Percentiles rank a stretch among this genome's conserved stretches.
Conservation (phyloP, 2,888 invertebrate genomes). For the Eupithecia subfuscata region DNA sequence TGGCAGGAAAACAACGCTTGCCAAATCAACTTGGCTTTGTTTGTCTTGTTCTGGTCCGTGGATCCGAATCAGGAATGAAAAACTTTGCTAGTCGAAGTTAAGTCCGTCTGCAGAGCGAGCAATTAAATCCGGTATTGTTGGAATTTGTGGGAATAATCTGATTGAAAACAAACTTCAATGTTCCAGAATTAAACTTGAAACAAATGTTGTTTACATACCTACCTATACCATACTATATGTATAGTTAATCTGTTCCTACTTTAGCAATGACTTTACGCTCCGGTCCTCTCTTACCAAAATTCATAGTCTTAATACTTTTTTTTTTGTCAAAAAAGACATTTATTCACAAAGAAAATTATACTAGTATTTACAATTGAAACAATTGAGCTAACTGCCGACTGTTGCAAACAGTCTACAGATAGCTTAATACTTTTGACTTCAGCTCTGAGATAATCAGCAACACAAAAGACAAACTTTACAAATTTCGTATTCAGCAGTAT, state of each 20-base stretch:
- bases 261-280: background rate
- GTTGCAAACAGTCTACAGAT: too few species aligned
- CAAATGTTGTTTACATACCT: background rate
- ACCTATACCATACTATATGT: background rate
- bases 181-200: background rate
- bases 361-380: too few species aligned
- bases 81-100: conserved; percentile 28
- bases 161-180: conserved; percentile 7
- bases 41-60: conserved; percentile 39
- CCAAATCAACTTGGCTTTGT: conserved; percentile 43
- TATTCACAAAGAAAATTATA: too few species aligned
- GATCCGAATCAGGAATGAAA: conserved; percentile 39
- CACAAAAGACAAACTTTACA: conserved; percentile 19
- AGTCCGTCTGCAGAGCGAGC: conserved; percentile 11
- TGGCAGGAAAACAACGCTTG: conserved; percentile 41
- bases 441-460: background rate
- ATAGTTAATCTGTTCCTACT: background rate
- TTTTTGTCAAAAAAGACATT: too few species aligned
- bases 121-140: conserved; percentile 12
- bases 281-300: background rate
- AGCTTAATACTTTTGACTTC: background rate
- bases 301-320: background rate
- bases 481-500: conserved; percentile 40
- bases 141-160: conserved; percentile 6
- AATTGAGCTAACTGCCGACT: too few species aligned